Base-by-base conservation (phyloP, 2,888 invertebrate species). In the Ecdyonurus torrentis region DNA sequence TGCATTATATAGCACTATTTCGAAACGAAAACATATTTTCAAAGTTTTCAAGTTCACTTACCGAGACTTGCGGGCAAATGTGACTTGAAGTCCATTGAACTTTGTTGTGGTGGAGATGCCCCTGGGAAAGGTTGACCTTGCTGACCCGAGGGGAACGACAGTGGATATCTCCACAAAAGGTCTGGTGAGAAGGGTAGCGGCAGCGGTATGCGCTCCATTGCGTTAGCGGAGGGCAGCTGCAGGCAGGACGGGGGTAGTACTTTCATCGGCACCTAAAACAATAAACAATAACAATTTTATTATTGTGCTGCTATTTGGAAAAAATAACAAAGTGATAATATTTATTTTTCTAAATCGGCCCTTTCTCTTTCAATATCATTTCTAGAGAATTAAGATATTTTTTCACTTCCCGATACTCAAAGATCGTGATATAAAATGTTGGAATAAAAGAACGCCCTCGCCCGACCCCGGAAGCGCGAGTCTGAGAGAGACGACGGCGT, bases 151-250 rank as follows among this genome's bases (percentile, higher is more conserved):
- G 64, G 71, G 66, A 64, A 68, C 67, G 77, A 78, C 23, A 81
- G 82, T 22, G 78, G 89, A 74, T 92, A 92, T 72, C 92, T 84
- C 92, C 92, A 92, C 63, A 93, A 76, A 64, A 92, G 78, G 74
- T 93, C 92, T 70, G 85, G 67, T 78, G 86, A 88, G 75, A 91
- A 88, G 68, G 89, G 87, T 70, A 91, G 79, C 66, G 85, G 83
- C 70, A 84, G 76, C 74, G 89, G 87, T 69, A 87, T 77, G 71
- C 87, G 83, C 76, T 87, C 85, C 83, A 87, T 86, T 68, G 81
- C 81, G 66, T 83, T 81, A 77, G 84, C 83, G 69, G 85, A 83
- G 72, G 86, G 84, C 77, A 86, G 74, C 67, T 75, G 74, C 70
- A 76, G 68, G 74, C 55, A 55, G 7, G 55, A 55, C 10, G 55